phyloP scores from a whole-genome alignment of 2,113 vertebrate genomes.

The Brienomyrus brachyistius region DNA sequence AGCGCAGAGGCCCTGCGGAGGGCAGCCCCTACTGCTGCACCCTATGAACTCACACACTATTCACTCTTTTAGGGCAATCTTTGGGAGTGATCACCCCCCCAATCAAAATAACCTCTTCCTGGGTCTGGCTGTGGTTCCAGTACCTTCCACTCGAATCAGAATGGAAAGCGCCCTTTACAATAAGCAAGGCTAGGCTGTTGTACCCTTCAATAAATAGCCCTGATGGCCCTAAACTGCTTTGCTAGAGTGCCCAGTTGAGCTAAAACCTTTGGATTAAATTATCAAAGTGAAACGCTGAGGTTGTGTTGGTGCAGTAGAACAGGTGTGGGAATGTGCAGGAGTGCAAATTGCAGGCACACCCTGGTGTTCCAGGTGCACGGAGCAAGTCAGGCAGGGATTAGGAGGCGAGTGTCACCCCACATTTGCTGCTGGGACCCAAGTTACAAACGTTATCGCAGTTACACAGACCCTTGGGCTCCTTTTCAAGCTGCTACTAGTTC shows the following conservation, averaged over 20 bases:
- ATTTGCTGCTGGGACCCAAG: not conserved
- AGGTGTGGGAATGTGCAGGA: not conserved
- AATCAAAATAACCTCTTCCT: constrained; percentile 6
- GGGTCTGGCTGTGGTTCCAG: not conserved
- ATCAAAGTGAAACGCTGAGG: not conserved
- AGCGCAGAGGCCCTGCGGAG: not conserved
- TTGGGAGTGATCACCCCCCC: not conserved
- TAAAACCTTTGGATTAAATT: not conserved
- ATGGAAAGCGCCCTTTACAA: not conserved
- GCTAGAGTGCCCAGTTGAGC: not conserved
- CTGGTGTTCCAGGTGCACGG: not conserved
- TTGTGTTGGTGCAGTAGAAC: not conserved
- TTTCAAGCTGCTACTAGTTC: not conserved
- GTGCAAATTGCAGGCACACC: not conserved
- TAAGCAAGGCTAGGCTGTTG: not conserved
- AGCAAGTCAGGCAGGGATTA: not conserved
- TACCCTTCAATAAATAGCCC: not conserved
- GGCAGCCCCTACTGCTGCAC: not conserved
- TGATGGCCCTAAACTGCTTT: not conserved
- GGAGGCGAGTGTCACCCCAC: not conserved
- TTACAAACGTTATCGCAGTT: not conserved
- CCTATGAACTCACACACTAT: not conserved
- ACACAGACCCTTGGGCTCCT: not conserved
- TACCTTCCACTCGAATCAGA: not conserved
- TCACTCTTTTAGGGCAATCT: not conserved